These are phyloP conservation scores for Ochotona curzoniae DNA, from an alignment of 2,113 vertebrate species.

Conservation along the genomic window DNA sequence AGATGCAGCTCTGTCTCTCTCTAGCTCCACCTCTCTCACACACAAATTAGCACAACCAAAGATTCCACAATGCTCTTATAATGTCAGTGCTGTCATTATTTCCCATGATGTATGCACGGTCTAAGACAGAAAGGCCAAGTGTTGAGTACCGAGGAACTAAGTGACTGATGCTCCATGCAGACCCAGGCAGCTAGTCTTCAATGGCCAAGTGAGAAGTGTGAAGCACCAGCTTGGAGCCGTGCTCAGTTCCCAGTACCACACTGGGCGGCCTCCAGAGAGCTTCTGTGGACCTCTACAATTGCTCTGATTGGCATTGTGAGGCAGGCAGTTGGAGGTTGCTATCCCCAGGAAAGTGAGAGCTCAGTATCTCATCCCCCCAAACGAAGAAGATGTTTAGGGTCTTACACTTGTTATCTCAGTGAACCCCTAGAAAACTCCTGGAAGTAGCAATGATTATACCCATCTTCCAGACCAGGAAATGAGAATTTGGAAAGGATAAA, in stretches of 20 bases:
- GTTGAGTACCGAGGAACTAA: not conserved
- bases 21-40: no score
- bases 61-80: not conserved
- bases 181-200: not conserved
- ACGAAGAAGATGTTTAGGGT: no score
- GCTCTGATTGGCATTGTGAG: not conserved
- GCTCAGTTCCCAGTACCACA: not conserved
- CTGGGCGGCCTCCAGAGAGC: not conserved
- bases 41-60: no score
- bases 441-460: not conserved
- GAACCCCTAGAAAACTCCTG: not conserved
- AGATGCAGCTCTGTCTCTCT: no score
- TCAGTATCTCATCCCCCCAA: not conserved
- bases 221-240: not conserved
- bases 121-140: not conserved
- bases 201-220: not conserved
- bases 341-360: not conserved
- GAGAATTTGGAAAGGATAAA: not conserved
- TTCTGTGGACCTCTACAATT: not conserved
- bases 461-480: conserved; percentile 2
- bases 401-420: not conserved
- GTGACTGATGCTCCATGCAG: not conserved
- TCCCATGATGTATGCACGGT: not conserved
- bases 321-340: not conserved
- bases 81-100: not conserved